Conservation (phyloP, 1,140 invertebrate genomes). For the Gyrodactylus bullatarudis region DNA sequence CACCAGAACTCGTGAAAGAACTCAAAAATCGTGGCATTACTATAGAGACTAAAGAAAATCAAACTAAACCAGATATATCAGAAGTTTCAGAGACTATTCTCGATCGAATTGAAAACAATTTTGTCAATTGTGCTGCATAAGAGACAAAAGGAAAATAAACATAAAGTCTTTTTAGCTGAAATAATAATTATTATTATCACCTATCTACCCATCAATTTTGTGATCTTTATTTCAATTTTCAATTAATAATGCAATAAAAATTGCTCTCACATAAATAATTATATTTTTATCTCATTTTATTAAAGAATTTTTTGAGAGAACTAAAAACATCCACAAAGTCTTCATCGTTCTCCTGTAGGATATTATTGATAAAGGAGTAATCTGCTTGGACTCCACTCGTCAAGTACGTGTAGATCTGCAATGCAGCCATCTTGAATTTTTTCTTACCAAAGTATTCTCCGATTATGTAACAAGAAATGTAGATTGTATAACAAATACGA, state of each 20-base stretch:
- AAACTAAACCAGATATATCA: neutral
- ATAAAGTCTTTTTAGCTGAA: too few relatives aligned
- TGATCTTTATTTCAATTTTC: too few relatives aligned
- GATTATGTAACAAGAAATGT: neutral
- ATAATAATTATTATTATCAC: too few relatives aligned
- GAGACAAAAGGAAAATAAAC: too few relatives aligned
- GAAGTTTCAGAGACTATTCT: neutral
- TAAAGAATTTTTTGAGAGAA: neutral
- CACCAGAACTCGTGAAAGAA: neutral
- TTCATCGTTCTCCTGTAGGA: neutral
- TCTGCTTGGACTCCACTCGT: neutral
- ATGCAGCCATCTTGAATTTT: neutral
- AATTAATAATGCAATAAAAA: too few relatives aligned
- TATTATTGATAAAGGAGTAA: neutral
- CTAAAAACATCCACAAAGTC: neutral
- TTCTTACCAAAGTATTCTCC: neutral
- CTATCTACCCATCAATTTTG: too few relatives aligned
- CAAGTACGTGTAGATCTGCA: neutral
- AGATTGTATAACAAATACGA: neutral
- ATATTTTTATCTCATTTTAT: neutral
- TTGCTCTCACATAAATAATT: too few relatives aligned
- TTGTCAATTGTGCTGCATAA: neutral
- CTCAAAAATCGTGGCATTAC: neutral
- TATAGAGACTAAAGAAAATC: neutral
- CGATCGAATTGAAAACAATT: neutral